Base-by-base conservation (phyloP, 2,888 invertebrate species). In the Blastobasis adustella region DNA sequence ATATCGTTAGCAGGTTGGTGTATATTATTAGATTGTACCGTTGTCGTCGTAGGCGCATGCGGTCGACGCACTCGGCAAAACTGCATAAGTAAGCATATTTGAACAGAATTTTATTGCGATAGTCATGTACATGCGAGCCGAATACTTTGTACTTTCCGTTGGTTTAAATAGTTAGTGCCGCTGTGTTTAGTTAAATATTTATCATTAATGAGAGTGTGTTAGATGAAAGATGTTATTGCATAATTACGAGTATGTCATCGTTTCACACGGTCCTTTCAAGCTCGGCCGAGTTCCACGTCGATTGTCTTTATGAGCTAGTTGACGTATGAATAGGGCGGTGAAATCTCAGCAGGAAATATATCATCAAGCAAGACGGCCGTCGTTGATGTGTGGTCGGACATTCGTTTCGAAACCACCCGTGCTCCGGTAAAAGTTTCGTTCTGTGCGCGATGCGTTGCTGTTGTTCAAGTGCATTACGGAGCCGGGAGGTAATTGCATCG, bases 61-160 rank as follows among this genome's bases (percentile, higher is more conserved):
- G 79, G 79, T 79, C 79, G 66, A 71, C 78, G 78, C 74, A 73
- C 80, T 74, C 73, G 59, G 65, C 63, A 67, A 73, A 70, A 71
- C 67, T 67, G 63, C 64, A 69, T 60, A 63, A 58, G 58, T 57
- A 54, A 52, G 50, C 50, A 51, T 56, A 52, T 51, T 46, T 51
- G 39, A 43, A 38, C 45, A 38, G 36, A 51, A 43, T 54, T 41
- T 54, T 54, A 43, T 45, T 23, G 3, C 23, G 23, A 23, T 23
- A 23, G 23, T 23, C 23, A 23, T 23, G 23, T 23, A 23, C 23
- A 23, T 23, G 23, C 23, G 23, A 23, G 23, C 23, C 23, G 23
- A 23, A 23, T 23, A 23, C 23, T 23, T 23, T 23, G 23, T 23
- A 23, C 23, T 23, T 23, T 23, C 23, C 23, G 23, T 2, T 23